A percentile compares a stretch with the other conserved stretches of the same genome.
phyloP scores from a whole-genome alignment of 2,888 invertebrate species.

The Sussaba pulchella region DNA sequence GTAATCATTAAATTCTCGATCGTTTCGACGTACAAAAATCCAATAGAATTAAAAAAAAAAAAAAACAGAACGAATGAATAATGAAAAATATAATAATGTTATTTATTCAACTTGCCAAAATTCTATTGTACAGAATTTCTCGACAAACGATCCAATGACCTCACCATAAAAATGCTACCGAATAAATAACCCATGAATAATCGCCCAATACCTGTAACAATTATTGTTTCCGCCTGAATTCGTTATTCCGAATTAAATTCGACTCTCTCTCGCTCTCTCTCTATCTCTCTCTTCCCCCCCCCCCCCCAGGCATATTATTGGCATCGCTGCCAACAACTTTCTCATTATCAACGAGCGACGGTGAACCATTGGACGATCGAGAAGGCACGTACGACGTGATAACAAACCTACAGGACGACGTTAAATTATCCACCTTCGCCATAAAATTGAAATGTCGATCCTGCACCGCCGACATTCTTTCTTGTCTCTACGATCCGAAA shows the following conservation, averaged over 20 bases:
- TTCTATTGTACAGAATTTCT: too few species aligned
- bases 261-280: background rate
- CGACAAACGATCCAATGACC: too few species aligned
- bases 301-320: constrained; percentile 44
- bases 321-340: background rate
- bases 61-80: too few species aligned
- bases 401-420: constrained; percentile 49
- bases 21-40: too few species aligned
- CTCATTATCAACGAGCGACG: background rate
- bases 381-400: constrained; percentile 48
- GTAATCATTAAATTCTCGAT: too few species aligned
- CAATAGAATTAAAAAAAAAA: too few species aligned
- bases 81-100: too few species aligned
- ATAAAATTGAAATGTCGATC: constrained; percentile 53
- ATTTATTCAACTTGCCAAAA: too few species aligned
- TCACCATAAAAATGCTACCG: too few species aligned
- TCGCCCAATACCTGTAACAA: too few species aligned
- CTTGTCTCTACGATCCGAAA: constrained; percentile 53
- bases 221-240: background rate
- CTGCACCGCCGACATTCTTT: constrained; percentile 13
- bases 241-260: background rate
- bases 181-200: too few species aligned
- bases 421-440: constrained; percentile 46
- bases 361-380: background rate
- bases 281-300: too few species aligned